Evolutionary conservation across 2,113 vertebrate species (phyloP).

Genomic region (Leuciscus idus): DNA sequence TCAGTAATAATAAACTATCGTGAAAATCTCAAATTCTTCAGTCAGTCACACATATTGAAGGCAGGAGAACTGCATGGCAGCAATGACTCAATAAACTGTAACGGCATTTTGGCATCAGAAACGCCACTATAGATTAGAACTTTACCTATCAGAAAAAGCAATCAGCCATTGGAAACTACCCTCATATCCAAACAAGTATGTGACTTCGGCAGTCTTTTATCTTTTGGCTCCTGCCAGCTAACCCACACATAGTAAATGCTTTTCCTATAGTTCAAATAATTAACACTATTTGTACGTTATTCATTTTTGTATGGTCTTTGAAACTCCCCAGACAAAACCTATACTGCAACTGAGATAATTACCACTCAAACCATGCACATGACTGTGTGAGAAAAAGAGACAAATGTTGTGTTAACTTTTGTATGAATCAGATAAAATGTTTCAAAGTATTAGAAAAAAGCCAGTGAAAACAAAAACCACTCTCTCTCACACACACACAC

Average conservation of each 20-base stretch:
- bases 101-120: slow-evolving; percentile 32
- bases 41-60: slow-evolving; percentile 6
- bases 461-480: neutral
- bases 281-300: neutral
- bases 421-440: slow-evolving; percentile 50
- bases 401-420: slow-evolving; percentile 30
- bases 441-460: slow-evolving; percentile 33
- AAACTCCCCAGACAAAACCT: slow-evolving; percentile 40
- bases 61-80: neutral
- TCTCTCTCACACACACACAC: too few relatives aligned
- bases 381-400: slow-evolving; percentile 5
- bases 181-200: slow-evolving; percentile 45
- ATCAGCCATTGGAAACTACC: slow-evolving; percentile 39
- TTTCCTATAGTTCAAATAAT: neutral
- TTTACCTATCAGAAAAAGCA: slow-evolving; percentile 29
- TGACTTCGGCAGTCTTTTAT: slow-evolving; percentile 23
- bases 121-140: slow-evolving; percentile 29
- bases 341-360: slow-evolving; percentile 20
- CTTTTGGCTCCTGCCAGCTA: slow-evolving; percentile 32
- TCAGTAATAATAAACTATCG: slow-evolving; percentile 18
- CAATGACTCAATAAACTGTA: slow-evolving; percentile 25
- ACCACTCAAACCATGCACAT: neutral
- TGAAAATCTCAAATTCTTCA: slow-evolving; percentile 23
- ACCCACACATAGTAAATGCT: slow-evolving; percentile 3
- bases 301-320: slow-evolving; percentile 40